A percentile compares a stretch with the other conserved stretches of the same genome.
phyloP scores from a whole-genome alignment of 2,797 vertebrate species.

The Protonibea diacanthus region DNA sequence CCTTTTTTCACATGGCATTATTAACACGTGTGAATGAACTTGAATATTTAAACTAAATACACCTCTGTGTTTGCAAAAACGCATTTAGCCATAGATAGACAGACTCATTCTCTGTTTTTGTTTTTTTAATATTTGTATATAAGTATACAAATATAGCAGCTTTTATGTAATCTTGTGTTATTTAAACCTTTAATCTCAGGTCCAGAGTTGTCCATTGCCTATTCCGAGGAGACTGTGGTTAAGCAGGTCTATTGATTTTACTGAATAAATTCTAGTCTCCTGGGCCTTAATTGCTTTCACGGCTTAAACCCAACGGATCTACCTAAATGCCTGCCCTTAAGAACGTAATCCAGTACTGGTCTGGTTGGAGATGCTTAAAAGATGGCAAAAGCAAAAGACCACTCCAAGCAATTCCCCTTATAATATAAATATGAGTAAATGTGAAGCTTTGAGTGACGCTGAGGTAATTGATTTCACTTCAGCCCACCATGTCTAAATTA shows the following conservation, averaged over 20 bases:
- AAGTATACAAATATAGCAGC: not conserved
- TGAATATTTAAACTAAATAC: too few relatives aligned
- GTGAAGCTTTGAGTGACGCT: not conserved
- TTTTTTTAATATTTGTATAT: not conserved
- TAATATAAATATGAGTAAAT: slow-evolving; percentile 1
- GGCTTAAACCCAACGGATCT: slow-evolving; percentile 16
- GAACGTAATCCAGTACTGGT: not conserved
- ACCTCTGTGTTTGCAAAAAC: not conserved
- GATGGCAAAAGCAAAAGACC: not conserved
- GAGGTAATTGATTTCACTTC: not conserved
- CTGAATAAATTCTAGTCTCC: slow-evolving; percentile 4
- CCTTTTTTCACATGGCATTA: not conserved
- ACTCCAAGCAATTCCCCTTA: not conserved
- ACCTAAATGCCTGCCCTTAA: slow-evolving; percentile 12
- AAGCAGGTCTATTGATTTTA: slow-evolving; percentile 33
- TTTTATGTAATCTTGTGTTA: not conserved
- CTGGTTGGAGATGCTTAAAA: not conserved
- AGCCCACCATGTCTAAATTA: not conserved
- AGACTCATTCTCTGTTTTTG: not conserved
- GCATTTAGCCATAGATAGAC: not conserved
- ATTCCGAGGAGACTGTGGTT: slow-evolving; percentile 8
- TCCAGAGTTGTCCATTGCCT: not conserved
- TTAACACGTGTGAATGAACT: not conserved
- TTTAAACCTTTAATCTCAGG: not conserved
- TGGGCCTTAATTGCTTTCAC: slow-evolving; percentile 25